Base-by-base conservation (phyloP, 2,888 invertebrate species). In the Argyra leucocephala region DNA sequence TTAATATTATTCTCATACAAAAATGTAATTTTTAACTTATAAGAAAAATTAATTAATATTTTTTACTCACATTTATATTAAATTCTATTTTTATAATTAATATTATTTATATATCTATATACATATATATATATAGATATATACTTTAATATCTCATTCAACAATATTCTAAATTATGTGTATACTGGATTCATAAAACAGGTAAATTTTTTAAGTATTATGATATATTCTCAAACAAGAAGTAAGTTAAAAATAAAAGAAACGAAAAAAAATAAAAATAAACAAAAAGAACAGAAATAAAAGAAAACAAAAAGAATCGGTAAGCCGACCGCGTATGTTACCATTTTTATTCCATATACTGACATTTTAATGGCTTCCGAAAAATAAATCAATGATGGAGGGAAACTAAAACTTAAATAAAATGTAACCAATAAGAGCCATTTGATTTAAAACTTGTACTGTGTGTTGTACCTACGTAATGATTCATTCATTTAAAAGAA, bases 331-430 rank as follows among this genome's bases (percentile, higher is more conserved):
- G 48, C 48, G 48, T 48, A 48, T 48, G 48, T 48, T 48, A 48
- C 48, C 48, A 48, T 48, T 48, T 48, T 48, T 48, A 48, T 48
- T 48, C 48, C 48, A 48, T 48, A 48, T 48, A 48, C 48, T 48
- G 48, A 48, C 48, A 48, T 48, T 48, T 48, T 48, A 48, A 48
- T 48, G 48, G 48, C 48, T 48, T 48, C 48, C 48, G 48, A 48
- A 48, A 48, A 48, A 48, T 48, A 48, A 48, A 48, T 48, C 18
- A 48, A 48, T 48, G n/a, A 48, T 48, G 48, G 48, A 48, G 48
- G 48, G 48, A 48, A 48, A 48, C 18, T 18, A 48, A 48, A 18
- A 1, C 12, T 12, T n/a, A 15, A 48, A 48, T 48, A 48, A n/a
- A 18, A 48, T 48, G 48, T 10, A 48, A 48, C 48, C 48, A 48